A percentile compares a stretch with the other conserved stretches of the same genome.
Evolutionary conservation across 2,888 invertebrate genomes (phyloP).

Genomic region (Phragmatobia fuliginosa): DNA sequence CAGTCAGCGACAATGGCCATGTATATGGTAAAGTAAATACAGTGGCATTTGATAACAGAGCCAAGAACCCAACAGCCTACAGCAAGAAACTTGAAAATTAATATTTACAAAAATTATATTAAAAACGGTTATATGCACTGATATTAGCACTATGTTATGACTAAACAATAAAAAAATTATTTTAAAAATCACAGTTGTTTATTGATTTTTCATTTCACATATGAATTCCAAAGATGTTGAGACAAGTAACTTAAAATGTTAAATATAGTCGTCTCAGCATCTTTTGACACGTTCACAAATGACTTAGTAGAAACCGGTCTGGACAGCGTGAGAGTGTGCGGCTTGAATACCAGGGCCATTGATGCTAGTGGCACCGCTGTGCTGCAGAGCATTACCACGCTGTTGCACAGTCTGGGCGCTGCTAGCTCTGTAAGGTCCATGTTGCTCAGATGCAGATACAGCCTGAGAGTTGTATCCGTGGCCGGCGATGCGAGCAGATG

Average conservation of each 20-base stretch:
- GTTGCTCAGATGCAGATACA: slow-evolving; percentile 68
- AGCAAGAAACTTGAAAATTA: slow-evolving; percentile 8
- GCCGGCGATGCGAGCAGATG: slow-evolving; percentile 63
- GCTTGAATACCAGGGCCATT: slow-evolving; percentile 71
- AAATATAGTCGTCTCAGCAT: slow-evolving; percentile 69
- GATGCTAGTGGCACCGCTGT: slow-evolving; percentile 71
- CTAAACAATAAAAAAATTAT: slow-evolving; percentile 36
- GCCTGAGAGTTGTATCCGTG: slow-evolving; percentile 55
- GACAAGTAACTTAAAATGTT: slow-evolving; percentile 64
- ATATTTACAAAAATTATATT: background rate
- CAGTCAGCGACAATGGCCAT: slow-evolving; percentile 69
- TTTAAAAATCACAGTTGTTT: slow-evolving; percentile 53
- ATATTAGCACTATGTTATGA: slow-evolving; percentile 5
- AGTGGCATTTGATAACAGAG: slow-evolving; percentile 59
- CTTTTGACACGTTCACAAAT: slow-evolving; percentile 47
- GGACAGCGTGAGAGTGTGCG: slow-evolving; percentile 71
- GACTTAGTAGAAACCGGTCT: slow-evolving; percentile 68
- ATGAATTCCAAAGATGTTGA: slow-evolving; percentile 59
- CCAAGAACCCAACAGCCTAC: slow-evolving; percentile 32
- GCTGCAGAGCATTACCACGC: slow-evolving; percentile 57
- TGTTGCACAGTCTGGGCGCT: slow-evolving; percentile 70
- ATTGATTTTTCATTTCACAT: slow-evolving; percentile 49
- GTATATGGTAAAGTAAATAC: slow-evolving; percentile 67
- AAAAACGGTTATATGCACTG: background rate
- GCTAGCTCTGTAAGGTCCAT: slow-evolving; percentile 63